phyloP scores from a whole-genome alignment of 2,113 vertebrate genomes.

The Mesoclemmys tuberculata region DNA sequence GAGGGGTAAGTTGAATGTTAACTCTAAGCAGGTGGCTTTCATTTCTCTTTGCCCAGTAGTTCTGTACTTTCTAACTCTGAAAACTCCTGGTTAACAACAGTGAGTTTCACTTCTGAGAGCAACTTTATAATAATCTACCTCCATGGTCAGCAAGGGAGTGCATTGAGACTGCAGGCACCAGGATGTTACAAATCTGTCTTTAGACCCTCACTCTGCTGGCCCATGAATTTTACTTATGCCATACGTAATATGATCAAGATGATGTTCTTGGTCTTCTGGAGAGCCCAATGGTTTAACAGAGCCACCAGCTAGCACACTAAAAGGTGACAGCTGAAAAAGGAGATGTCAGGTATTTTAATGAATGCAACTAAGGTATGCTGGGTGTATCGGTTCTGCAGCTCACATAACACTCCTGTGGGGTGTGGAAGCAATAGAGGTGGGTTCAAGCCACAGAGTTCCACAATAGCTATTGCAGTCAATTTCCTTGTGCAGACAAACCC shows the following conservation, averaged over 20 bases:
- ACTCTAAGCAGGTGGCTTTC: conserved; percentile 71
- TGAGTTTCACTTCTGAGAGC: conserved; percentile 34
- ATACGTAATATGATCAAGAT: not conserved
- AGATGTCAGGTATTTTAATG: not conserved
- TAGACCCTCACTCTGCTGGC: not conserved
- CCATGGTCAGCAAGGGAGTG: not conserved
- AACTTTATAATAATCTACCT: conserved; percentile 54
- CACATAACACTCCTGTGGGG: not conserved
- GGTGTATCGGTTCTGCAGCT: not conserved
- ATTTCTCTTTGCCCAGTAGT: conserved; percentile 69
- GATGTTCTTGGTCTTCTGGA: not conserved
- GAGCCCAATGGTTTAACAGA: not conserved
- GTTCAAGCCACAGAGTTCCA: not conserved
- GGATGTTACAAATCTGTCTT: not conserved
- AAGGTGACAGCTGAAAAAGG: not conserved
- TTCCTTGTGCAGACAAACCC: conserved; percentile 23
- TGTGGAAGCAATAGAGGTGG: not conserved
- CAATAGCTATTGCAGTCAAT: not conserved
- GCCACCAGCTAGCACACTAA: not conserved
- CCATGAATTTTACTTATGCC: not conserved
- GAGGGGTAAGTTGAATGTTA: conserved; percentile 69
- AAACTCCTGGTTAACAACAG: conserved; percentile 63
- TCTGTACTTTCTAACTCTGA: conserved; percentile 43
- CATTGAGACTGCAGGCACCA: not conserved
- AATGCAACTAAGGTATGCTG: not conserved